These are phyloP conservation scores for Ataeniobius toweri DNA, from an alignment of 2,797 vertebrate genomes.

Conservation along the genomic window DNA sequence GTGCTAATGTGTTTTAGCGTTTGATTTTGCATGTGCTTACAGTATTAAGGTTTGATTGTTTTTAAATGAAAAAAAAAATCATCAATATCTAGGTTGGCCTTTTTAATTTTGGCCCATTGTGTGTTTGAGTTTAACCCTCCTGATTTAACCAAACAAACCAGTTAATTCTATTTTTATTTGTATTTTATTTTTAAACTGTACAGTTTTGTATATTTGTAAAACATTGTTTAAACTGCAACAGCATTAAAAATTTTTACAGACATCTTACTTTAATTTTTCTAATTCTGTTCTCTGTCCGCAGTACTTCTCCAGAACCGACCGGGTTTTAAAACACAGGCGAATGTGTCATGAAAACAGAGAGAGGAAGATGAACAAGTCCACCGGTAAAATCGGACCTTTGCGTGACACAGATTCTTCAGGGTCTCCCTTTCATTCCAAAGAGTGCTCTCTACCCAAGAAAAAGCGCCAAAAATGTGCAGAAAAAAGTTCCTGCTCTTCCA, in stretches of 20 bases:
- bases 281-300: conserved; percentile 61
- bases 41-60: neutral
- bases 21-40: neutral
- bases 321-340: conserved; percentile 97
- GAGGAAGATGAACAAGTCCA: conserved; percentile 88
- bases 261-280: neutral
- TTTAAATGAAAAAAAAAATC: neutral
- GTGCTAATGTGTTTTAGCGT: neutral
- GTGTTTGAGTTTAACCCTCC: no score
- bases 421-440: conserved; percentile 88
- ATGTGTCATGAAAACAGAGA: conserved; percentile 99
- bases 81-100: no score
- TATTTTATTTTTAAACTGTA: no score
- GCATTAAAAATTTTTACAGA: neutral
- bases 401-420: conserved; percentile 83
- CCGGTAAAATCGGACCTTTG: conserved; percentile 87
- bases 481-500: conserved; percentile 73
- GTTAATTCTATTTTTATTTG: neutral
- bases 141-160: no score
- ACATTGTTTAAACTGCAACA: neutral
- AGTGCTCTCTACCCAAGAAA: conserved; percentile 94
- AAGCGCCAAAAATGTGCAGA: conserved; percentile 92
- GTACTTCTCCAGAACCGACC: conserved; percentile 99
- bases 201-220: neutral
- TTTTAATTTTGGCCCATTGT: no score